A percentile compares a stretch with the other conserved stretches of the same genome.
Conservation (phyloP, 2,797 vertebrate species). For the Sebastes flavidus region DNA sequence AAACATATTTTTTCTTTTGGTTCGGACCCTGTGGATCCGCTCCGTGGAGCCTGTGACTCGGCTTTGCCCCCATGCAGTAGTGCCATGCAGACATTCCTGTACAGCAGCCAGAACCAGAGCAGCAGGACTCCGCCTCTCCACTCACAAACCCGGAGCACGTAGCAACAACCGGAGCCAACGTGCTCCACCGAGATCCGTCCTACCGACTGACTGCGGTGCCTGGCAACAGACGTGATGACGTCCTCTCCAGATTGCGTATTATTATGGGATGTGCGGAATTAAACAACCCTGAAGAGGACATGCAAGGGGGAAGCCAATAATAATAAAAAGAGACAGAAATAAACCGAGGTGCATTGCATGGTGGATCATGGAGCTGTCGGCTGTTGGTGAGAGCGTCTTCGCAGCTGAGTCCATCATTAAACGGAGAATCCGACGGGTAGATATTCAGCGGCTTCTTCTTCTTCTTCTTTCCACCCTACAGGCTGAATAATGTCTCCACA, state of each 20-base stretch:
- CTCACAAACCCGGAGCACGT: slow-evolving; percentile 77
- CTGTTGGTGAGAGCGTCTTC: slow-evolving; percentile 96
- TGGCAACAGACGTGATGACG: slow-evolving; percentile 95
- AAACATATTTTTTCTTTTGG: background rate
- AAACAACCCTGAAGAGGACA: slow-evolving; percentile 75
- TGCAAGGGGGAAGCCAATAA: slow-evolving; percentile 61
- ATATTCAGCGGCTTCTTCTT: too few species aligned
- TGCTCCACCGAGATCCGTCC: slow-evolving; percentile 68
- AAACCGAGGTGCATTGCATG: slow-evolving; percentile 77
- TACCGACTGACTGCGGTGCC: slow-evolving; percentile 81
- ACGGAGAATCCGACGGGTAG: slow-evolving; percentile 92
- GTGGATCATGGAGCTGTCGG: slow-evolving; percentile 95
- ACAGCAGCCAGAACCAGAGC: slow-evolving; percentile 63
- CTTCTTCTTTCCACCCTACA: background rate
- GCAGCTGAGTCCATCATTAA: slow-evolving; percentile 97
- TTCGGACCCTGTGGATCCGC: background rate
- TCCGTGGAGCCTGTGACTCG: slow-evolving; percentile 47
- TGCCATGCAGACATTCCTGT: slow-evolving; percentile 68
- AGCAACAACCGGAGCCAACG: slow-evolving; percentile 82
- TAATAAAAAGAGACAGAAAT: slow-evolving; percentile 60
- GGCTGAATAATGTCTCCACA: slow-evolving; percentile 24
- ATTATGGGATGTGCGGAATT: slow-evolving; percentile 94
- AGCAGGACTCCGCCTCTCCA: slow-evolving; percentile 67
- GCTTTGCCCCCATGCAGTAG: slow-evolving; percentile 5
- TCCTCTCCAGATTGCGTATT: slow-evolving; percentile 90